These are phyloP conservation scores for Amorpha juglandis DNA, from an alignment of 2,888 invertebrate species.

Conservation along the genomic window DNA sequence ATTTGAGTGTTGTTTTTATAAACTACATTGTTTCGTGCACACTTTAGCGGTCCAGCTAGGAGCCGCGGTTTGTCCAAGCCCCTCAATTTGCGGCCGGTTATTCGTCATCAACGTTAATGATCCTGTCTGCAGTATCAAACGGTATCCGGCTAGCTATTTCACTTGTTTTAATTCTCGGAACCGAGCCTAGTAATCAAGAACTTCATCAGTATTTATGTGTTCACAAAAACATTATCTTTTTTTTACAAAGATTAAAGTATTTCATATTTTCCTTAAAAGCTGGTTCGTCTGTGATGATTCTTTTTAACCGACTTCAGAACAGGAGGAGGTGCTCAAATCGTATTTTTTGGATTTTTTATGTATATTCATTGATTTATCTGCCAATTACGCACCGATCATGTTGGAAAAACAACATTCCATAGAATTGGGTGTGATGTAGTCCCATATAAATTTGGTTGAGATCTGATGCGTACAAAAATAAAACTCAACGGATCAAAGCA, in stretches of 20 bases:
- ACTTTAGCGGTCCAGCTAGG: slow-evolving; percentile 10
- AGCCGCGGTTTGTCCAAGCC: slow-evolving; percentile 13
- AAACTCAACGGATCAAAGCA: too few relatives aligned
- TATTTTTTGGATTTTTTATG: too few relatives aligned
- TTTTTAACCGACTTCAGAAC: too few relatives aligned
- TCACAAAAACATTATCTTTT: background rate
- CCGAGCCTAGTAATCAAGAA: slow-evolving; percentile 15
- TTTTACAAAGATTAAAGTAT: background rate
- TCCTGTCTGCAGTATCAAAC: slow-evolving; percentile 44
- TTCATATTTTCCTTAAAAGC: background rate
- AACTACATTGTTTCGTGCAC: slow-evolving; percentile 19
- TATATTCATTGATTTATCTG: too few relatives aligned
- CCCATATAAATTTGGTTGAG: too few relatives aligned
- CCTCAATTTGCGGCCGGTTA: slow-evolving; percentile 35
- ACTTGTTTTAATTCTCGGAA: slow-evolving; percentile 22
- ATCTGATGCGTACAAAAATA: too few relatives aligned
- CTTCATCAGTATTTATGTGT: slow-evolving; percentile 7
- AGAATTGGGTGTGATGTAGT: too few relatives aligned
- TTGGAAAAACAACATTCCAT: too few relatives aligned
- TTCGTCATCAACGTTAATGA: slow-evolving; percentile 45
- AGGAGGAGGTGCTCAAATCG: too few relatives aligned
- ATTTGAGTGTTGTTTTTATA: background rate
- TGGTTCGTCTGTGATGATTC: background rate
- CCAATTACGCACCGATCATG: too few relatives aligned
- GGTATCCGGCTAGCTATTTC: slow-evolving; percentile 34